These are phyloP conservation scores for Macrochelys suwanniensis DNA, from an alignment of 2,797 vertebrate species.

Conservation along the genomic window DNA sequence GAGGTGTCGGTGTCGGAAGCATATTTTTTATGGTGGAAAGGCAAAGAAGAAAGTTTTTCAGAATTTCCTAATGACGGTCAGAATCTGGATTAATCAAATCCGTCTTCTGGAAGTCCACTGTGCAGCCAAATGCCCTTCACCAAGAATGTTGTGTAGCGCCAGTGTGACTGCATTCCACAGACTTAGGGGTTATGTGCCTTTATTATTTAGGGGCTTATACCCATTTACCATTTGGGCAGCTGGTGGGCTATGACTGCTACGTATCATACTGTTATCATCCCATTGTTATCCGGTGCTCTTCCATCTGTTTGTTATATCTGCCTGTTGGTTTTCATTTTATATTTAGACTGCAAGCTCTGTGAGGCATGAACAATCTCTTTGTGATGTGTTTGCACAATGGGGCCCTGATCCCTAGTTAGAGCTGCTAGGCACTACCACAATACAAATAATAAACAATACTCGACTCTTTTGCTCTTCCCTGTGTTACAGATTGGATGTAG, in stretches of 20 bases:
- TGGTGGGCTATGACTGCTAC: background rate
- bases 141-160: background rate
- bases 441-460: conserved; percentile 41
- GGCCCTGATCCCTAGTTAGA: background rate
- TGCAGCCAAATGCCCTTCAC: background rate
- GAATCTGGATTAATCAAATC: background rate
- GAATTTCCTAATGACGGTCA: accelerated
- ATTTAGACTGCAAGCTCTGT: accelerated
- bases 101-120: background rate
- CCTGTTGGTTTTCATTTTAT: background rate
- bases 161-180: background rate
- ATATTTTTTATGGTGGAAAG: background rate
- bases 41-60: background rate
- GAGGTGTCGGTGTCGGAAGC: background rate
- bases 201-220: background rate
- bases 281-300: background rate
- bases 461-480: conserved; percentile 1
- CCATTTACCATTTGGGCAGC: background rate
- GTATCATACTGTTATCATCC: background rate
- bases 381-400: background rate
- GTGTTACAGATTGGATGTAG: conserved; percentile 22
- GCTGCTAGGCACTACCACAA: background rate
- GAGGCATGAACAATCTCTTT: background rate
- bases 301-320: background rate
- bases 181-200: background rate